These are phyloP conservation scores for Jacana jacana DNA, from an alignment of 2,113 vertebrate genomes.

Conservation along the genomic window DNA sequence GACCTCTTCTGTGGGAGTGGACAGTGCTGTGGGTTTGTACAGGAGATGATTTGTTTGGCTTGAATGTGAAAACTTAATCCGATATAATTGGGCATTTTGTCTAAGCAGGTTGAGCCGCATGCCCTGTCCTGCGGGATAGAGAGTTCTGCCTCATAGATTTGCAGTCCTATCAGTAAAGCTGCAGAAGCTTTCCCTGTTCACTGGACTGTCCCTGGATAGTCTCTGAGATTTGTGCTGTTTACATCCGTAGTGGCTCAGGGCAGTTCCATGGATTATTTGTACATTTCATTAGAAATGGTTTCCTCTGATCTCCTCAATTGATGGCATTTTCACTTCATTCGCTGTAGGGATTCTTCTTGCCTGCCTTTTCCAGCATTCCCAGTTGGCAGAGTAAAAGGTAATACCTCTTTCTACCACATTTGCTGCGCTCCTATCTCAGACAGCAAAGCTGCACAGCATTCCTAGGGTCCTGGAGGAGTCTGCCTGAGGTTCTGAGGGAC, in stretches of 20 bases:
- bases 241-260: fast-evolving
- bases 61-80: neutral
- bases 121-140: neutral
- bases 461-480: neutral
- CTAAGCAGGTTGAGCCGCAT: neutral
- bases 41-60: fast-evolving
- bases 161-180: neutral
- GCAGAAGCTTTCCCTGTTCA: neutral
- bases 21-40: neutral
- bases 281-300: neutral
- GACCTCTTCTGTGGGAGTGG: neutral
- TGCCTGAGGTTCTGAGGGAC: neutral
- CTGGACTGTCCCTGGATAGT: neutral
- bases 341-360: neutral
- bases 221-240: neutral
- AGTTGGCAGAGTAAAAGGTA: neutral
- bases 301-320: neutral
- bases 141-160: neutral
- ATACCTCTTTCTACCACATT: neutral
- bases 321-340: neutral
- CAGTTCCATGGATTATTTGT: neutral
- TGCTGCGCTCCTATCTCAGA: fast-evolving
- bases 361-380: neutral
- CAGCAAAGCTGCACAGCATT: neutral
- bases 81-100: neutral